Conservation (phyloP, 2,113 vertebrate species). For the Elanus axillaris region DNA sequence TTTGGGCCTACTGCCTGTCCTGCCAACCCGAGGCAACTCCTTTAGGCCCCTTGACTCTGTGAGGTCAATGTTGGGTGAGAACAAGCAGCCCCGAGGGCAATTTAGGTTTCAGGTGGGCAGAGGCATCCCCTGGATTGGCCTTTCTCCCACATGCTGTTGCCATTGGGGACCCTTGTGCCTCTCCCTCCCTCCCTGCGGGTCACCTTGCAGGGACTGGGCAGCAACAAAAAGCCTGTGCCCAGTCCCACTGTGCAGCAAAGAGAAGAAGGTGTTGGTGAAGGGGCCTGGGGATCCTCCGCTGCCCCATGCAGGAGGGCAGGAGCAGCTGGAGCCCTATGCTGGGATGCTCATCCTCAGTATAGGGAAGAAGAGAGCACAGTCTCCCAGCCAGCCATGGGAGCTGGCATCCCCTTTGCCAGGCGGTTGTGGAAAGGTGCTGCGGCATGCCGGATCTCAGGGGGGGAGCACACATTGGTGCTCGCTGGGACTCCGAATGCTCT, state of each 20-base stretch:
- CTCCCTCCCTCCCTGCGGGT: background rate
- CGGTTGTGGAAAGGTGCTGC: background rate
- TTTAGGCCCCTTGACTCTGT: fast-evolving
- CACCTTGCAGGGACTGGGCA: background rate
- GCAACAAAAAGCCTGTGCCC: background rate
- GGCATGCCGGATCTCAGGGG: background rate
- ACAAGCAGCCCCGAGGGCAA: fast-evolving
- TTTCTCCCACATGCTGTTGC: background rate
- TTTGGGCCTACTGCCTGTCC: background rate
- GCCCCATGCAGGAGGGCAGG: fast-evolving
- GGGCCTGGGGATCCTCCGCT: fast-evolving
- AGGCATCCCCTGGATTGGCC: background rate
- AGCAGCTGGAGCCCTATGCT: background rate
- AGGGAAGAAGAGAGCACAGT: background rate
- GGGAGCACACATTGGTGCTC: fast-evolving
- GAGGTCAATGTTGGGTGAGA: background rate
- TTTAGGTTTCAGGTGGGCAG: background rate
- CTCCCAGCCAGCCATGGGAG: background rate
- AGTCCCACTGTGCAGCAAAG: fast-evolving
- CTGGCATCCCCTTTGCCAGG: background rate
- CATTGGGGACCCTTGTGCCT: fast-evolving
- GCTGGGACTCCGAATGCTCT: fast-evolving
- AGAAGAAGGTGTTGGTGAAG: no score
- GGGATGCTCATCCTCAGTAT: fast-evolving
- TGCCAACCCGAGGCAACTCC: background rate